Evolutionary conservation across 2,113 vertebrate species (phyloP).

Genomic region (Pseudolaguvia tuberculata): DNA sequence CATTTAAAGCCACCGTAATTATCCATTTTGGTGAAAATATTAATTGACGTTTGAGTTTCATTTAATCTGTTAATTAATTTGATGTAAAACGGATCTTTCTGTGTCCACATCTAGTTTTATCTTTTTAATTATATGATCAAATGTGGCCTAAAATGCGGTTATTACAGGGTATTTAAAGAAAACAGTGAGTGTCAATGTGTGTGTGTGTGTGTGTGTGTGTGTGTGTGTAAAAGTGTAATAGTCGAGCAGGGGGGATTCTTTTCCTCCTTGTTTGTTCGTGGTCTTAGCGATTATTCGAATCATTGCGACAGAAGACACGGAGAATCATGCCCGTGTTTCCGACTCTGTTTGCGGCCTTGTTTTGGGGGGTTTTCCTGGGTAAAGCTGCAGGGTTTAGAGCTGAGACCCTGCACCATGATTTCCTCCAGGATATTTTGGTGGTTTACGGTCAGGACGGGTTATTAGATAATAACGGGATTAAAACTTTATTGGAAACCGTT

Average conservation of each 20-base stretch:
- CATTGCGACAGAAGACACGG: not conserved
- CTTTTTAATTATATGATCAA: not conserved
- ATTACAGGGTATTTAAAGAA: not conserved
- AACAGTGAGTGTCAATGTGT: not conserved
- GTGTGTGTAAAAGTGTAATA: not conserved
- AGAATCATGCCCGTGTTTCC: slow-evolving; percentile 21
- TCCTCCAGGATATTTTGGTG: slow-evolving; percentile 36
- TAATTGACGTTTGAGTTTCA: too few species aligned
- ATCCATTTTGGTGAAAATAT: too few species aligned
- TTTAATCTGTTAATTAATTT: too few species aligned
- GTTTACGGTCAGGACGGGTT: slow-evolving; percentile 46
- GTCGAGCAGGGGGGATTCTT: not conserved
- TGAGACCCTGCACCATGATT: slow-evolving; percentile 5
- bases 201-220: not conserved
- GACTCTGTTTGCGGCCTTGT: not conserved
- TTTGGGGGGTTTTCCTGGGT: slow-evolving; percentile 9
- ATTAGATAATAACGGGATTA: slow-evolving; percentile 35
- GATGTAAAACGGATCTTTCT: too few species aligned
- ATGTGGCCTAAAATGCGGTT: slow-evolving; percentile 2
- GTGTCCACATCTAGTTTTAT: too few species aligned
- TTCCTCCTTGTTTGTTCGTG: too few species aligned
- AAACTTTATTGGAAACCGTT: slow-evolving; percentile 27
- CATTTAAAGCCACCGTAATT: too few species aligned
- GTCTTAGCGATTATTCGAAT: not conserved
- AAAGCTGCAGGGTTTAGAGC: slow-evolving; percentile 4